phyloP scores from a whole-genome alignment of 1,140 invertebrate species.

The Pantala flavescens region DNA sequence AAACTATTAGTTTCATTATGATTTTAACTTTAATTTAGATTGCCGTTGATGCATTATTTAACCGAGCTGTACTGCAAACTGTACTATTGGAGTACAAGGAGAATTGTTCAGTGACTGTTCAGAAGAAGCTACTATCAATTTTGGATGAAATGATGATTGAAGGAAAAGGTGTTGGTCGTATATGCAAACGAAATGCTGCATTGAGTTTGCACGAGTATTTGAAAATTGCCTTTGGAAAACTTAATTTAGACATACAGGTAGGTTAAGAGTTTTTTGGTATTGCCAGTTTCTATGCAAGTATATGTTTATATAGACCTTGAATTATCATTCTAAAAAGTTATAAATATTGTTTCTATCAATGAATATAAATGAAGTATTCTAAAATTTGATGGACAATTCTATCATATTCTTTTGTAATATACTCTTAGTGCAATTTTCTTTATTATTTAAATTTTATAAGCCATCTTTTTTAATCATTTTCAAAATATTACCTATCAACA shows the following conservation, averaged over 20 bases:
- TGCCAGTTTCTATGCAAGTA: too few relatives aligned
- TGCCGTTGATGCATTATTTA: conserved; percentile 52
- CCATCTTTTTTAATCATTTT: too few relatives aligned
- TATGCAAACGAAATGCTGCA: conserved; percentile 39
- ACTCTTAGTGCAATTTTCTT: too few relatives aligned
- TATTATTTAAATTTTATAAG: too few relatives aligned
- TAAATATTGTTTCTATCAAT: too few relatives aligned
- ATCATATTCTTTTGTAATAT: too few relatives aligned
- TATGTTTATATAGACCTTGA: too few relatives aligned
- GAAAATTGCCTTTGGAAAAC: conserved; percentile 45
- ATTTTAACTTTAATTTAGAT: conserved; percentile 26
- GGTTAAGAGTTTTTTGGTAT: too few relatives aligned
- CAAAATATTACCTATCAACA: too few relatives aligned
- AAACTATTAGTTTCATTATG: background rate
- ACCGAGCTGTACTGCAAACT: conserved; percentile 62
- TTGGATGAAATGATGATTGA: conserved; percentile 27
- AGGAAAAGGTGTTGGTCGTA: conserved; percentile 40
- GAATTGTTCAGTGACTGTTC: conserved; percentile 16
- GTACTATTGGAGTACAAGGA: conserved; percentile 32
- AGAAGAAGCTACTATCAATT: conserved; percentile 1
- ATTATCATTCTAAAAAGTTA: too few relatives aligned
- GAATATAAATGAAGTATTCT: too few relatives aligned
- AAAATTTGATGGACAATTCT: too few relatives aligned
- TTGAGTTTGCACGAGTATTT: conserved; percentile 51
- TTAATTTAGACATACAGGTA: conserved; percentile 32